Conservation (phyloP, 2,113 vertebrate genomes). For the Castor canadensis region DNA sequence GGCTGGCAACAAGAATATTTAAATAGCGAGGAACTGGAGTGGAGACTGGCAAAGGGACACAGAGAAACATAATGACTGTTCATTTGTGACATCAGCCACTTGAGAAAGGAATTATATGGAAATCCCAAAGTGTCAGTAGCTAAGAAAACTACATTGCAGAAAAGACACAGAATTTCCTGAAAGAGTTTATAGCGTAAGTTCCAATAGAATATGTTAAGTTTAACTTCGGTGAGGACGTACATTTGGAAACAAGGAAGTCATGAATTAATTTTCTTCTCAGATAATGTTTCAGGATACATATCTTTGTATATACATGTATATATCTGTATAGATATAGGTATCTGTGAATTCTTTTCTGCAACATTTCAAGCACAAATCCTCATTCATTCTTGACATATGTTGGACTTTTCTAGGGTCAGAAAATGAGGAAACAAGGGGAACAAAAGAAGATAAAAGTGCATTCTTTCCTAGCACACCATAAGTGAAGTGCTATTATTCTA, state of each 20-base stretch:
- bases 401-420: not conserved
- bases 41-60: not conserved
- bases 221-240: conserved; percentile 1
- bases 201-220: not conserved
- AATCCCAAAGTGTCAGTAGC: not conserved
- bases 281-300: not conserved
- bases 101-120: not conserved
- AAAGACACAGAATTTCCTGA: not conserved
- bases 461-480: not conserved
- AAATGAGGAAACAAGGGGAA: not conserved
- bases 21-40: not conserved
- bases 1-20: not conserved
- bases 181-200: not conserved
- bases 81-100: not conserved
- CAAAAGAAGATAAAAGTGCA: not conserved
- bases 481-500: not conserved
- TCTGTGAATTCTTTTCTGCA: not conserved
- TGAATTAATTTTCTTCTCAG: not conserved
- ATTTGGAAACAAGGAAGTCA: not conserved
- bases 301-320: not conserved
- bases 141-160: not conserved
- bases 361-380: not conserved
- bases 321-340: too few species aligned
- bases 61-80: not conserved
- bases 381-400: not conserved